A percentile compares a stretch with the other conserved stretches of the same genome.
Conservation (phyloP, 2,797 vertebrate genomes). For the Galagoides demidoff region DNA sequence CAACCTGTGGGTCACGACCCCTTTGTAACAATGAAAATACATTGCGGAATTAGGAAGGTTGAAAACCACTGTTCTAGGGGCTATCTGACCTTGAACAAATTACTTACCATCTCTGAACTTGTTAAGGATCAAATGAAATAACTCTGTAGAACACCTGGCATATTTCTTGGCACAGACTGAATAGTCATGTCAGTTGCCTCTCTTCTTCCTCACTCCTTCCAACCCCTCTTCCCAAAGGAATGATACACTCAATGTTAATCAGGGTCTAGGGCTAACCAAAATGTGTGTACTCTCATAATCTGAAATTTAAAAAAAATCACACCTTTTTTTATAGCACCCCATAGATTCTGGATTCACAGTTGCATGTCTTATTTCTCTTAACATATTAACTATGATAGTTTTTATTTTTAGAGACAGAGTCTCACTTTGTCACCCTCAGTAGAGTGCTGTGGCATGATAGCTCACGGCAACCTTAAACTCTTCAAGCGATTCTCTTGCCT, state of each 20-base stretch:
- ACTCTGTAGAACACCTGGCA: not conserved
- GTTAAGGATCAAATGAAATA: constrained; percentile 29
- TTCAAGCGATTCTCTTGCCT: no score
- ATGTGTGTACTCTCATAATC: no score
- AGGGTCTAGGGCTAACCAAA: not conserved
- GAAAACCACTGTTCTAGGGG: not conserved
- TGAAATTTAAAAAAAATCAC: no score
- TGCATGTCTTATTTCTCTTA: not conserved
- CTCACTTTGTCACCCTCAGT: no score
- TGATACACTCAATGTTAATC: constrained; percentile 31
- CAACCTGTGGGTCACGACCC: no score
- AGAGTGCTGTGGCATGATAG: no score
- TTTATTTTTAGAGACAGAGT: no score
- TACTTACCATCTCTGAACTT: not conserved
- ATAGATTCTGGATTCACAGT: not conserved
- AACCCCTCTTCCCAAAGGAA: not conserved
- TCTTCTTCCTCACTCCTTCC: not conserved
- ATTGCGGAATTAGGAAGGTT: no score
- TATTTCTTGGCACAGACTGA: not conserved
- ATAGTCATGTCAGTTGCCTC: not conserved
- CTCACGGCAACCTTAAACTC: no score
- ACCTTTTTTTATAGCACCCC: not conserved
- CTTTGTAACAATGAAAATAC: no score
- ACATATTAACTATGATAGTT: not conserved
- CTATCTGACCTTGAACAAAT: not conserved